A percentile compares a stretch with the other conserved stretches of the same genome.
These are phyloP conservation scores for Pogonocherus hispidulus DNA, from an alignment of 2,888 invertebrate species.

Conservation along the genomic window DNA sequence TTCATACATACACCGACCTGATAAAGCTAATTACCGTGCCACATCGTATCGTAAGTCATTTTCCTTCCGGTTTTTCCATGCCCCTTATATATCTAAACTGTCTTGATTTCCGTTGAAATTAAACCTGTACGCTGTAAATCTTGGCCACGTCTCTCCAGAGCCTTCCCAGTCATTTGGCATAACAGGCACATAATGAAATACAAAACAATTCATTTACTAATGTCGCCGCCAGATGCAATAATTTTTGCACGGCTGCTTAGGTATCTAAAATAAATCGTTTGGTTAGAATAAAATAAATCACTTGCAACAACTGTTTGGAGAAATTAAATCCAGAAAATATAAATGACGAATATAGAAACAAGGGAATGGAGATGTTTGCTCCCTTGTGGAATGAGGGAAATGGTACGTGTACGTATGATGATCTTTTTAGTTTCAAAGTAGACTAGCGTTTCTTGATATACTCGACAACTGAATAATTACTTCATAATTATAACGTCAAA, in stretches of 20 bases:
- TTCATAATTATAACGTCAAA: no score
- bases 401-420: no score
- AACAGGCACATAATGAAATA: constrained; percentile 2
- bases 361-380: no score
- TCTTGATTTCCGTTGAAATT: background rate
- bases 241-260: constrained; percentile 1
- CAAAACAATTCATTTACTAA: constrained; percentile 10
- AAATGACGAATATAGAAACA: background rate
- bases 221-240: background rate
- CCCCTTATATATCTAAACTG: background rate
- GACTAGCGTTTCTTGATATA: no score
- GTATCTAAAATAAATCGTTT: background rate
- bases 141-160: background rate
- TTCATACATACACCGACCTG: no score
- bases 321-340: background rate
- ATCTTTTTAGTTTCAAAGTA: no score
- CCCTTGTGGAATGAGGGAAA: no score
- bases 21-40: no score
- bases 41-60: no score
- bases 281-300: background rate
- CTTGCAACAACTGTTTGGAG: background rate
- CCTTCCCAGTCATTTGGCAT: background rate
- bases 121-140: constrained; percentile 7
- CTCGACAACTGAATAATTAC: no score
- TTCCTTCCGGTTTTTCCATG: background rate